Evolutionary conservation across 2,797 vertebrate species (phyloP), one percentile per base, ranked within the genome.

Genomic region (Enteromius argenteus): DNA sequence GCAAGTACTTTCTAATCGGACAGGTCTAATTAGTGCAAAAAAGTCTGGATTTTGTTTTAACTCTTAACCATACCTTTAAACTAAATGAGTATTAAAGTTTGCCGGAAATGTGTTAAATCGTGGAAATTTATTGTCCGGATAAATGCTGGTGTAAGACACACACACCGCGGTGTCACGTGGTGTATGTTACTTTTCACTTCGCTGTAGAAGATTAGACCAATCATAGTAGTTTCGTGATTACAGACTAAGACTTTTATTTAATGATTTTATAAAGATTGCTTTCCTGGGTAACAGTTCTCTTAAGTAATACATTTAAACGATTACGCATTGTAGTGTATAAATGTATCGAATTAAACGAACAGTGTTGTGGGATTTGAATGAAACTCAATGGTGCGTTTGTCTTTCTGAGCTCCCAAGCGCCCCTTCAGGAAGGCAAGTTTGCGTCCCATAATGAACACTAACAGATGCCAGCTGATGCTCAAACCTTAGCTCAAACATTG

Each of bases 401-500:
- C 3, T 17, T n/a, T 27, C n/a, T 76, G 73, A 77, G 81, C 81
- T 4, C 37, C 17, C 1, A 56, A 58, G 81, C 74, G 81, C 81
- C 81, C 51, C 81, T 46, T 58, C 30, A 32, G 74, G 74, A 68
- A 4, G 23, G 44, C 23, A 3, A 1, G 6, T 67, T 4, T 42
- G 67, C 19, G 77, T 66, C 44, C 32, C 49, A 42, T 15, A 62
- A 19, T 27, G 27, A 66, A 14, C 17, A 10, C 35, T 15, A 42
- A 21, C 13, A 21, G 64, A 69, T 56, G 35, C 35, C 32, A 67
- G 37, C 46, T 37, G 62, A 67, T 67, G 39, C 74, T 68, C 75
- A 56, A 42, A 30, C n/a, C 67, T 79, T 39, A 49, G 53, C 83
- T 79, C 42, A 71, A 79, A 79, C 75, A 84, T 76, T 84, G 83